Conservation (phyloP, 2,113 vertebrate genomes). For the Saguinus midas region DNA sequence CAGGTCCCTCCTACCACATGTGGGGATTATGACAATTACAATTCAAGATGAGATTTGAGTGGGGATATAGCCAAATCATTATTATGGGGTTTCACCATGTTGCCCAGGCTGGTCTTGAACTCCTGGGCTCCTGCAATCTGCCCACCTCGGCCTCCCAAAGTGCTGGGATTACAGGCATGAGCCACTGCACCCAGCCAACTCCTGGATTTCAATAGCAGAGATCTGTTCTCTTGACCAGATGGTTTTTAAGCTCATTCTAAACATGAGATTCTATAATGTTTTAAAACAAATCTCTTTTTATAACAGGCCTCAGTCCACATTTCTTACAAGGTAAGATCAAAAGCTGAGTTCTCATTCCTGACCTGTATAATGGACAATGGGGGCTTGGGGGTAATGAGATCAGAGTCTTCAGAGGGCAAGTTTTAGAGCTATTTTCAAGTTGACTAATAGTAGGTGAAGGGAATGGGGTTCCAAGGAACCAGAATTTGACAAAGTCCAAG, state of each 20-base stretch:
- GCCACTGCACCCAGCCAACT: not conserved
- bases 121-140: too few species aligned
- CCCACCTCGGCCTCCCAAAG: too few species aligned
- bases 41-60: too few species aligned
- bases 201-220: not conserved
- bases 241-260: not conserved
- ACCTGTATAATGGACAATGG: not conserved
- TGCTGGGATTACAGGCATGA: too few species aligned
- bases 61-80: too few species aligned
- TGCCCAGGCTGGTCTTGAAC: too few species aligned
- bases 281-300: not conserved
- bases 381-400: too few species aligned
- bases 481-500: not conserved
- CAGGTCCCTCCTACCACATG: too few species aligned
- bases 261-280: not conserved
- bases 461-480: not conserved
- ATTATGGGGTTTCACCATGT: too few species aligned
- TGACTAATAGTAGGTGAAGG: not conserved
- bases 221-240: not conserved
- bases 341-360: not conserved
- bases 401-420: not conserved
- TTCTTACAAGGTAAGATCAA: not conserved
- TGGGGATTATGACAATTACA: too few species aligned
- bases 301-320: not conserved
- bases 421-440: not conserved